Conservation (phyloP, 1,140 invertebrate species). For the Hirudo medicinalis region DNA sequence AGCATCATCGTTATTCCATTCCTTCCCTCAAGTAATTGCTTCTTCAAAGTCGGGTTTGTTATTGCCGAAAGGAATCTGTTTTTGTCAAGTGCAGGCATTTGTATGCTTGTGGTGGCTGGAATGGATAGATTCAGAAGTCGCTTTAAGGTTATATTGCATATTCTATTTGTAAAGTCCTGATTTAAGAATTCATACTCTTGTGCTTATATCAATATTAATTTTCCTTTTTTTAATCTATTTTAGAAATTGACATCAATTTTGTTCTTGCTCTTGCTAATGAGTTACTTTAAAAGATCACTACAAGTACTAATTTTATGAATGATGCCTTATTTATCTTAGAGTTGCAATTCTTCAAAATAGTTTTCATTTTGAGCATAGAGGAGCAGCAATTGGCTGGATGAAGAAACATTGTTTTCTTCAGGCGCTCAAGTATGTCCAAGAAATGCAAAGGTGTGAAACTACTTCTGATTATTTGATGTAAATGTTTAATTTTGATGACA, state of each 20-base stretch:
- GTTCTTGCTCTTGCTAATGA: slow-evolving; percentile 28
- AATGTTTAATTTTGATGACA: too few species aligned
- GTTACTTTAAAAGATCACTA: slow-evolving; percentile 47
- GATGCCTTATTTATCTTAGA: too few species aligned
- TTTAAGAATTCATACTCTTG: background rate
- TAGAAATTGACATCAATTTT: slow-evolving; percentile 26
- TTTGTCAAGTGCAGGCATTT: slow-evolving; percentile 90
- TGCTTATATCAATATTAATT: background rate
- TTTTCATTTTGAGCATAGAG: slow-evolving; percentile 45
- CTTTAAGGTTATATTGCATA: slow-evolving; percentile 17
- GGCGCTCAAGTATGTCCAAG: slow-evolving; percentile 40
- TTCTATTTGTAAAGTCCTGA: slow-evolving; percentile 6
- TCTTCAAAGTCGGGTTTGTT: slow-evolving; percentile 93
- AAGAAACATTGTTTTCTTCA: slow-evolving; percentile 35
- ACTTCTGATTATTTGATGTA: too few species aligned
- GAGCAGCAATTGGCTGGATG: slow-evolving; percentile 64
- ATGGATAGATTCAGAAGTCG: slow-evolving; percentile 4
- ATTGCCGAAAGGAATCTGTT: slow-evolving; percentile 87
- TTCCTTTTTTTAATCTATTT: slow-evolving; percentile 12
- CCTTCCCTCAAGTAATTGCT: slow-evolving; percentile 86
- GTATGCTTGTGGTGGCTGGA: slow-evolving; percentile 60
- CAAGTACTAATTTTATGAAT: slow-evolving; percentile 26
- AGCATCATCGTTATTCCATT: slow-evolving; percentile 77
- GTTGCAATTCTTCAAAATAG: background rate
- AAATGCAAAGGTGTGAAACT: slow-evolving; percentile 63